Conservation (phyloP, 2,797 vertebrate species). For the Liasis olivaceus region DNA sequence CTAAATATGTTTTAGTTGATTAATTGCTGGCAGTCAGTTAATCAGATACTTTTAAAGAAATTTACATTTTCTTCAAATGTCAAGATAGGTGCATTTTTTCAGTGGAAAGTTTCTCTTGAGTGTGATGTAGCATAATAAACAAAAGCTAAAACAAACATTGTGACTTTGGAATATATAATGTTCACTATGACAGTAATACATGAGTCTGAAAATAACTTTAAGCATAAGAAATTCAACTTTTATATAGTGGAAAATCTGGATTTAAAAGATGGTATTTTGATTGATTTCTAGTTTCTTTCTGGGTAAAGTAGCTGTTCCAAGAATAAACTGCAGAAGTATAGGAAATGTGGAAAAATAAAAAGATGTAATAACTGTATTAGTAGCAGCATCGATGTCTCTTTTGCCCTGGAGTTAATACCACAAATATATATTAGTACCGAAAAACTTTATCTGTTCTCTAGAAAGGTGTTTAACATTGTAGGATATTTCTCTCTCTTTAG, state of each 20-base stretch:
- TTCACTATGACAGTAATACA: neutral
- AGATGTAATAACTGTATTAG: neutral
- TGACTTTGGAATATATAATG: neutral
- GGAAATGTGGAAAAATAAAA: neutral
- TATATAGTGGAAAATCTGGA: neutral
- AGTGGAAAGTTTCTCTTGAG: neutral
- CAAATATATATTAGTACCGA: neutral
- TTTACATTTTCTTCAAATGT: constrained; percentile 1
- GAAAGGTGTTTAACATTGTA: neutral
- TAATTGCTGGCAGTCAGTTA: constrained; percentile 16
- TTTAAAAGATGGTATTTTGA: neutral
- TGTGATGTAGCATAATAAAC: neutral
- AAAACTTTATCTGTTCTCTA: neutral
- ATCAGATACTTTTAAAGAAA: constrained; percentile 1
- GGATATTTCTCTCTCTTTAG: neutral
- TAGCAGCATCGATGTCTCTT: neutral
- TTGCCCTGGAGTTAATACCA: neutral
- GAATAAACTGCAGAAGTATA: neutral
- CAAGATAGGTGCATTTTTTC: neutral
- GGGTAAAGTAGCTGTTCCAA: neutral
- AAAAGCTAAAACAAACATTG: neutral
- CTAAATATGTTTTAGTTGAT: constrained; percentile 12
- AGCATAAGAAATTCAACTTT: neutral
- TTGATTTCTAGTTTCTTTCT: neutral
- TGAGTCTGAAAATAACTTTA: neutral